A percentile compares a stretch with the other conserved stretches of the same genome.
Evolutionary conservation across 2,888 invertebrate species (phyloP).

Genomic region (Zaprionus bogoriensis): DNA sequence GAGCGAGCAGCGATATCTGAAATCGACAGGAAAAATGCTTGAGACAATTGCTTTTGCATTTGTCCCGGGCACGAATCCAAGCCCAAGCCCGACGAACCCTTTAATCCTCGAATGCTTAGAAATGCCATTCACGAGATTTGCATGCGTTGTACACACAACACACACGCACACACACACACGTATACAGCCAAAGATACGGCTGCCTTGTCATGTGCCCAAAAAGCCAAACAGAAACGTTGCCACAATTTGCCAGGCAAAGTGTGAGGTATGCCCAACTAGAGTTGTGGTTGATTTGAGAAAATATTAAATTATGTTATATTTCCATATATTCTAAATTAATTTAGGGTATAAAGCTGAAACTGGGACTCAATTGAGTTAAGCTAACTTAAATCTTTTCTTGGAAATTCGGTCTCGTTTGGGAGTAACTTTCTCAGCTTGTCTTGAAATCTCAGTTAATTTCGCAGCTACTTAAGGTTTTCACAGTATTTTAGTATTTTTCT

Average conservation of each 20-base stretch:
- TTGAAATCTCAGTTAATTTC: no score
- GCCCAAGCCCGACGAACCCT: constrained; percentile 38
- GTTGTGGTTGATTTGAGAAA: no score
- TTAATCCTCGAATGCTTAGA: constrained; percentile 41
- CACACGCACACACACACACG: not conserved
- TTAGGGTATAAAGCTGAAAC: no score
- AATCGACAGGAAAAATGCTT: constrained; percentile 51
- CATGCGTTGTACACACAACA: constrained; percentile 16
- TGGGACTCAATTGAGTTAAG: no score
- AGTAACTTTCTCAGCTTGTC: no score
- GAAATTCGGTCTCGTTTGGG: no score
- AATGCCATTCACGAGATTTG: constrained; percentile 53
- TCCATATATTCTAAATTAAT: no score
- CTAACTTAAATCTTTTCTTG: no score
- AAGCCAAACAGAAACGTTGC: not conserved
- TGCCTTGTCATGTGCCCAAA: constrained; percentile 14
- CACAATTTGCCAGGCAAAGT: not conserved
- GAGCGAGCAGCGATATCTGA: constrained; percentile 14
- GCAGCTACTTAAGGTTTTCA: no score
- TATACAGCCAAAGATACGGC: not conserved
- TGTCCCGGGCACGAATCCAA: not conserved
- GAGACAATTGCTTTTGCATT: constrained; percentile 67
- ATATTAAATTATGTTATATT: no score
- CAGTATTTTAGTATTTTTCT: no score
- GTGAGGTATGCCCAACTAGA: not conserved